Percentiles rank a stretch among this genome's conserved stretches.
Conservation (phyloP, 2,888 invertebrate species). For the Sylvicola fuscatus region DNA sequence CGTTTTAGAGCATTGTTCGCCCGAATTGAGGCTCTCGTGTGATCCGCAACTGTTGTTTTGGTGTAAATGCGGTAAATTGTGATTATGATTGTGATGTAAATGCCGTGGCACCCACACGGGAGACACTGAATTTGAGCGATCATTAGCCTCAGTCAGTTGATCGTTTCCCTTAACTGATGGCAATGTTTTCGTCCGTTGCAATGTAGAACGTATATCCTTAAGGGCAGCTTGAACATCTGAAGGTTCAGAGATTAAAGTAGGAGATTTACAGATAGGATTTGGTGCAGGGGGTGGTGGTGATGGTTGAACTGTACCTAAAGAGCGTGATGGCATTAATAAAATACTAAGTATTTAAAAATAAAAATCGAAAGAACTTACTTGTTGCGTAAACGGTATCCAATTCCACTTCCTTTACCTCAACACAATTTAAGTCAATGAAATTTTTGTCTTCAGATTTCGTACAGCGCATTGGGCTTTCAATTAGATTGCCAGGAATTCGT, state of each 20-base stretch:
- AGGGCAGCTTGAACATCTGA: slow-evolving; percentile 30
- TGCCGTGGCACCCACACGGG: slow-evolving; percentile 53
- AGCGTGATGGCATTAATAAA: slow-evolving; percentile 14
- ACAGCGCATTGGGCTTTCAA: neutral
- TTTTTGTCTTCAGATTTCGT: neutral
- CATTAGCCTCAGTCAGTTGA: slow-evolving; percentile 6
- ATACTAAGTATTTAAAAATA: too few species aligned
- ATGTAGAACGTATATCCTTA: slow-evolving; percentile 53
- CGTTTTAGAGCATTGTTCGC: slow-evolving; percentile 9
- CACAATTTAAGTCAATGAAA: neutral
- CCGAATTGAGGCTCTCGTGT: slow-evolving; percentile 3
- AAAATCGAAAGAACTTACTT: slow-evolving; percentile 29
- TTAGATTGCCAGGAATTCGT: neutral
- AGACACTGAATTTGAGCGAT: slow-evolving; percentile 19
- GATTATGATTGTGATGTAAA: slow-evolving; percentile 7
- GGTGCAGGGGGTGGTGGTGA: slow-evolving; percentile 59
- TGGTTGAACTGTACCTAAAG: slow-evolving; percentile 26
- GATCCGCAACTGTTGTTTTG: neutral
- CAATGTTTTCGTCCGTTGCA: slow-evolving; percentile 46
- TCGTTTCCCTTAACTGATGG: neutral
- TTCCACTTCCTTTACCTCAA: slow-evolving; percentile 20
- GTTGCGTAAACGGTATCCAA: slow-evolving; percentile 56
- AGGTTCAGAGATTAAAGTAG: slow-evolving; percentile 9
- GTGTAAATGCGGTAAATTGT: neutral
- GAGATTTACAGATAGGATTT: slow-evolving; percentile 43